Base-by-base conservation (phyloP, 2,888 invertebrate genomes). In the Sycophila texana region DNA sequence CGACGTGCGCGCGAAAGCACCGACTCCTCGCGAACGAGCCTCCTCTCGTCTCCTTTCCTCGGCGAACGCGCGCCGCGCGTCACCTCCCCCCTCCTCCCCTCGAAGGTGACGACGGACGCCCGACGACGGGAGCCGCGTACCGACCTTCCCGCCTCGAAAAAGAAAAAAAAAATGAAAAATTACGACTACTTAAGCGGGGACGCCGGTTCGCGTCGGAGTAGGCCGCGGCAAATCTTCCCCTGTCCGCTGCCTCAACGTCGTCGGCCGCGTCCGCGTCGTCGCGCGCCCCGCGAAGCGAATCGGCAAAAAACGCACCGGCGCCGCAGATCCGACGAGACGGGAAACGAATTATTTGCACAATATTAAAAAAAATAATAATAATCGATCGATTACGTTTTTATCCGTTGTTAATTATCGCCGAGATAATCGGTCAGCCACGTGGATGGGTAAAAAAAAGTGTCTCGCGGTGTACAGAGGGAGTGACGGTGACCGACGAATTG, bases 291-390 rank as follows among this genome's bases (percentile, higher is more conserved):
- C 60, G 65, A 39, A 30, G 30, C 30, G 12, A 63, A 47, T 39
- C 30, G 39, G 39, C 5, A 26, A 57, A 63, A 60, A 68, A 55
- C 13, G 5, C 61, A 66, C 22, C 65, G 39, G 60, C 16, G 61
- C 20, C 78, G 78, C 68, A 81, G 78, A 77, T 73, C 67, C 78
- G 75, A 75, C 74, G 75, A 65, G 74, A 68, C 71, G 73, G 81
- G 84, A 86, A 87, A 89, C 87, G 87, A 86, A 87, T 89, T 88
- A 89, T 89, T 88, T 88, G 89, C 88, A 88, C 88, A 88, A 88
- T 88, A 89, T 88, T 89, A 88, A 86, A 86, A 88, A 86, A 39
- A 39, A 39, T 3, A 39, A 39, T 7, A 39, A 39, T 7, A 7
- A 39, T 87, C 87, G 86, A 70, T 74, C 87, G 84, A 88, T 86